Percentiles rank a stretch among this genome's conserved stretches.
Conservation (phyloP, 2,888 invertebrate genomes). For the Leistus spinibarbis region DNA sequence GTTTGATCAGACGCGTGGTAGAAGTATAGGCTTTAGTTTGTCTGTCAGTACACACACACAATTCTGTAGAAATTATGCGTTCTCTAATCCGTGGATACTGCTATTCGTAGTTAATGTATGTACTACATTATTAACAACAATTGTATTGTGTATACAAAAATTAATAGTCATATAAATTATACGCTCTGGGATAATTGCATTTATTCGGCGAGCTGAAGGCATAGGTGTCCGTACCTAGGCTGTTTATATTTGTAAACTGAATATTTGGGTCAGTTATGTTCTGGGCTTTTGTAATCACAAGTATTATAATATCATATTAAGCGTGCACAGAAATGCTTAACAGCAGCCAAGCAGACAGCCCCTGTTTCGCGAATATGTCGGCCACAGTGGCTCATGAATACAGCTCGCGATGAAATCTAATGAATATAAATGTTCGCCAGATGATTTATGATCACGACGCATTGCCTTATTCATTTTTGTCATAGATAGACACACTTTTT, state of each 20-base stretch:
- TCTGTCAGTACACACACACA: background rate
- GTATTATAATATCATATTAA: background rate
- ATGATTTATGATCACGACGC: conserved; percentile 27
- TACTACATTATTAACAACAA: too few relatives aligned
- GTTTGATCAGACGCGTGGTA: background rate
- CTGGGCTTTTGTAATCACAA: too few relatives aligned
- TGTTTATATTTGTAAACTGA: too few relatives aligned
- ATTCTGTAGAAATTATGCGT: too few relatives aligned
- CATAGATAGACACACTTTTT: conserved; percentile 19
- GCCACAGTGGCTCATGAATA: background rate
- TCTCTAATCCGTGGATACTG: too few relatives aligned
- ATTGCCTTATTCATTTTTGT: conserved; percentile 16
- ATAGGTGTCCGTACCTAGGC: too few relatives aligned
- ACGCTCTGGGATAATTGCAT: too few relatives aligned
- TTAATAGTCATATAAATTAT: too few relatives aligned
- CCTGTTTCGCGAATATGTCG: background rate
- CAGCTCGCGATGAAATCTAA: conserved; percentile 6
- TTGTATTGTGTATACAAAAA: too few relatives aligned
- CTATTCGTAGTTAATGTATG: too few relatives aligned
- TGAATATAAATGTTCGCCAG: conserved; percentile 30
- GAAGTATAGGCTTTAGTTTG: background rate
- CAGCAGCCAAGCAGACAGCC: background rate
- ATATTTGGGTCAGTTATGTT: too few relatives aligned
- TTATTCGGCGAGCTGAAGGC: too few relatives aligned
- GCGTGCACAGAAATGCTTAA: background rate